phyloP scores from a whole-genome alignment of 2,113 vertebrate species.

The Psittacus erithacus region DNA sequence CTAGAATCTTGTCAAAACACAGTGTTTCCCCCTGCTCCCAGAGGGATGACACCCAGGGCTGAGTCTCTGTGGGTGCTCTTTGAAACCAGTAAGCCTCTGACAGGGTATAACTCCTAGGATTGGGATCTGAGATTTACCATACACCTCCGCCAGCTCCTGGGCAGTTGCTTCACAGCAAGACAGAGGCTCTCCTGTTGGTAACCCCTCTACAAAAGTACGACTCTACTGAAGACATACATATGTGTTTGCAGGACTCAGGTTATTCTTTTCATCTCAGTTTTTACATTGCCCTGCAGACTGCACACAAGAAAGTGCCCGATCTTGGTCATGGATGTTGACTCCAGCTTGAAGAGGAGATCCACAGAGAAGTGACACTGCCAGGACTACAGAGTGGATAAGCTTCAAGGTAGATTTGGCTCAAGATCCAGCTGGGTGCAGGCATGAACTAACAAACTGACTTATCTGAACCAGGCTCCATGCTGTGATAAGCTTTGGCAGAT shows the following conservation, averaged over 20 bases:
- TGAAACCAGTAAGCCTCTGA: background rate
- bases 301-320: fast-evolving
- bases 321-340: background rate
- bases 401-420: background rate
- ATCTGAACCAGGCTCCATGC: background rate
- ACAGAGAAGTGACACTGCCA: background rate
- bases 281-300: background rate
- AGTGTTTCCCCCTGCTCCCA: background rate
- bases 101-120: background rate
- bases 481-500: background rate
- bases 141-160: background rate
- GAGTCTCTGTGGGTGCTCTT: background rate
- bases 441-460: background rate
- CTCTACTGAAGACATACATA: background rate
- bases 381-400: background rate
- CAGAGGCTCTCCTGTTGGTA: background rate
- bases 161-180: background rate
- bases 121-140: background rate
- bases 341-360: background rate
- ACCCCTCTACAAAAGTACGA: background rate
- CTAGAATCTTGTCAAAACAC: background rate
- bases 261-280: background rate
- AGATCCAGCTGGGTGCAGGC: background rate
- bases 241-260: background rate
- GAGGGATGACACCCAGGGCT: background rate